A percentile compares a stretch with the other conserved stretches of the same genome.
These are phyloP conservation scores for Lophotis ruficrista DNA, from an alignment of 2,113 vertebrate species.

Conservation along the genomic window DNA sequence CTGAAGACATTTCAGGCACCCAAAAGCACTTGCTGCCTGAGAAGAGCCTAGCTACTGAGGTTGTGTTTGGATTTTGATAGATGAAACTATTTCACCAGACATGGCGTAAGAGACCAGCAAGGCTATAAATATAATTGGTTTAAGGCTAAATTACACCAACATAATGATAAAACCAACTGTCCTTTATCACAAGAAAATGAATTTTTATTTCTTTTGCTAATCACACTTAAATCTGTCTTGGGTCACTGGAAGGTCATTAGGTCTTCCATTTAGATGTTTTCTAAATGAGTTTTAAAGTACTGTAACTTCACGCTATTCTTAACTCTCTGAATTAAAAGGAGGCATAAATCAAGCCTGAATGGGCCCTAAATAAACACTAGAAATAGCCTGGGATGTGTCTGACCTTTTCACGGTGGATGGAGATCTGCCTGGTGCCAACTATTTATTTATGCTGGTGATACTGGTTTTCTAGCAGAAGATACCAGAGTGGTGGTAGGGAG, in stretches of 20 bases:
- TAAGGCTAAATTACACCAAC: neutral
- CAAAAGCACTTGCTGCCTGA: neutral
- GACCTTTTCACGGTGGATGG: neutral
- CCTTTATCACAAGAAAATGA: neutral
- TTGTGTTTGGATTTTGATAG: neutral
- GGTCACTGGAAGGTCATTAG: neutral
- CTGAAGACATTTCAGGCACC: neutral
- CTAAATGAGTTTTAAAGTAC: neutral
- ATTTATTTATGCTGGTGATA: neutral
- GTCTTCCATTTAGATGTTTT: neutral
- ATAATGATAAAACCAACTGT: neutral
- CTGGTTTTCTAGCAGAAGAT: constrained; percentile 31
- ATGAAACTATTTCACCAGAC: neutral
- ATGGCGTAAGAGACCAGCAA: neutral
- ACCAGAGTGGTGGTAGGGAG: neutral
- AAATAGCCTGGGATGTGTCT: constrained; percentile 16
- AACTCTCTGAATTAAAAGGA: constrained; percentile 1
- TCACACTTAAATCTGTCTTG: neutral
- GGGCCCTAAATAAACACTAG: neutral
- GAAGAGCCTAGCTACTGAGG: neutral
- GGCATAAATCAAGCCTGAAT: neutral
- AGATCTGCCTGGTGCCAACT: constrained; percentile 7
- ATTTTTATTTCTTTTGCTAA: neutral
- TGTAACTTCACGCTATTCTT: neutral
- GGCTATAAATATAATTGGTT: neutral